Conservation (phyloP, 1,140 invertebrate species). For the Dendroctonus valens region DNA sequence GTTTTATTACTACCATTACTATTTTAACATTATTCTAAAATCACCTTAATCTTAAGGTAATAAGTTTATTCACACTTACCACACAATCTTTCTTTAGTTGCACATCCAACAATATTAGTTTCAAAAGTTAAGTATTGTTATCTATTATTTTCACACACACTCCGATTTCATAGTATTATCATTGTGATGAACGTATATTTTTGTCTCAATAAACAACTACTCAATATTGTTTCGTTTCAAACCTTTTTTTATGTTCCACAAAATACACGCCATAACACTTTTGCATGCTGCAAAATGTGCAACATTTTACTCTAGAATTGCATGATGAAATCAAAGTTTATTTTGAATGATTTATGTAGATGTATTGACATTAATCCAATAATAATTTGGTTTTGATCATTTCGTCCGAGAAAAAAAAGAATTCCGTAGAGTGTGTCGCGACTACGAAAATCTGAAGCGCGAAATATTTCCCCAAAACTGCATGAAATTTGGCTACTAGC, state of each 20-base stretch:
- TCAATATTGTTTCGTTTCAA: conserved; percentile 8
- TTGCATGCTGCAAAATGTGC: too few relatives aligned
- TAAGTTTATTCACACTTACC: not conserved
- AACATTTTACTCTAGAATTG: too few relatives aligned
- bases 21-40: not conserved
- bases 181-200: conserved; percentile 34
- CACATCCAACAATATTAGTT: conserved; percentile 13
- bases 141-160: conserved; percentile 24
- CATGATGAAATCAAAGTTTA: too few relatives aligned
- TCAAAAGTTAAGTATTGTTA: conserved; percentile 6
- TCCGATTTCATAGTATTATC: conserved; percentile 35
- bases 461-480: too few relatives aligned
- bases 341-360: too few relatives aligned
- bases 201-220: conserved; percentile 32
- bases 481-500: too few relatives aligned
- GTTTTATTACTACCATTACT: not conserved
- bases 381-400: too few relatives aligned
- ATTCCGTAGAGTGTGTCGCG: too few relatives aligned
- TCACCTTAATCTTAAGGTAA: not conserved
- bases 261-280: conserved; percentile 3
- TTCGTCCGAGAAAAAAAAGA: too few relatives aligned
- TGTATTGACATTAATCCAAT: too few relatives aligned
- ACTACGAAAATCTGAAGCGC: too few relatives aligned
- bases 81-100: conserved; percentile 14
- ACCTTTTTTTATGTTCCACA: conserved; percentile 18